Evolutionary conservation across 2,113 vertebrate species (phyloP), one percentile per base, ranked within the genome.

Genomic region (Tylochromis polylepis): DNA sequence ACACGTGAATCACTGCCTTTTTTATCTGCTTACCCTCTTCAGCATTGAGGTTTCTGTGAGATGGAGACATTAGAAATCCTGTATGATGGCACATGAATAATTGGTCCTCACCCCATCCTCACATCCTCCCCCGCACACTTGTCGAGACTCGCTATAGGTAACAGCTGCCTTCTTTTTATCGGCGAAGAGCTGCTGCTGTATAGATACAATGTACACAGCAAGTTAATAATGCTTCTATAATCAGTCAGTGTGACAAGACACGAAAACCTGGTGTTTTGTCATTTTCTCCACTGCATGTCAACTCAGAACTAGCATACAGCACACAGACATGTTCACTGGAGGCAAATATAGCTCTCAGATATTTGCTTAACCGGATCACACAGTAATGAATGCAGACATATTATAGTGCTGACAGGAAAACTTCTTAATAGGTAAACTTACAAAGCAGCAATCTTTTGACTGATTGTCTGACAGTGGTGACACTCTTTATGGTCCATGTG

Each of bases 331-430:
- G 36, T 49, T 46, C 34, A 65, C 2, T 58, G 51, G 15, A 57
- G 11, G 56, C 67, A 51, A 85, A 79, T 67, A 72, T 24, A 85
- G 67, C 38, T 88, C 15, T 18, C 31, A 2, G 29, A 38, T 92
- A 91, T 94, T 87, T 93, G 85, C 46, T 62, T 89, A 89, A 67
- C 34, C 72, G 70, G 79, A 93, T 24, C 57, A 59, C 49, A 62
- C 86, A 77, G 6, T 20, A 34, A 11, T 83, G 82, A 87, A 87
- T 38, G 80, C 11, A 85, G 27, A 56, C 14, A 85, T 86, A 67
- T 89, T 60, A 55, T 81, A 3, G n/a, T 3, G 88, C n/a, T 88
- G 93, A 90, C 84, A 86, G 85, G 8, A 85, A 75, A 89, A 81
- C n/a, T 7, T 57, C 75, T 79, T 59, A 78, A 82, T 15, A 22